Evolutionary conservation across 2,113 vertebrate species (phyloP).

Genomic region (Macquaria australasica): DNA sequence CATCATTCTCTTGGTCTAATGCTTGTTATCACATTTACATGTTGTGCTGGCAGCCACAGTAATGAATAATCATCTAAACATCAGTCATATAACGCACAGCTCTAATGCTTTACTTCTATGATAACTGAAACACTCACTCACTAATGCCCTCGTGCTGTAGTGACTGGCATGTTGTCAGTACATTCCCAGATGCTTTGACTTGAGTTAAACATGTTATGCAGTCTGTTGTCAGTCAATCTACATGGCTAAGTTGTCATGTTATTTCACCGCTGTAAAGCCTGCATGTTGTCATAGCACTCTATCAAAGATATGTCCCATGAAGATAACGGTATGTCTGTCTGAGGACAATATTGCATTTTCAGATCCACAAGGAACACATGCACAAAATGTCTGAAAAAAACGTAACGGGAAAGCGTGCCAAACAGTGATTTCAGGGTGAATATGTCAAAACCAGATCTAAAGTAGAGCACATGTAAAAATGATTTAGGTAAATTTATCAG

Average conservation of each 20-base stretch:
- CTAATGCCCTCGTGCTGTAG: slow-evolving; percentile 21
- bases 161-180: slow-evolving; percentile 41
- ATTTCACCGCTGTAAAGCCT: slow-evolving; percentile 16
- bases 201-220: slow-evolving; percentile 47
- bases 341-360: slow-evolving; percentile 32
- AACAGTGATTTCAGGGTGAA: slow-evolving; percentile 17
- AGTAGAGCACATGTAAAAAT: neutral
- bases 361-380: slow-evolving; percentile 28
- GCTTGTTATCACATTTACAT: neutral
- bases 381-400: slow-evolving; percentile 14
- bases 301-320: slow-evolving; percentile 55
- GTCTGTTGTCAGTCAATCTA: slow-evolving; percentile 52
- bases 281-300: slow-evolving; percentile 36
- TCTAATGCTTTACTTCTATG: slow-evolving; percentile 6
- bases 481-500: neutral
- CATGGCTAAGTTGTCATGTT: slow-evolving; percentile 23
- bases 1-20: neutral
- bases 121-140: slow-evolving; percentile 26
- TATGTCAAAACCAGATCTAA: slow-evolving; percentile 26
- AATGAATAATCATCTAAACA: neutral
- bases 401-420: neutral
- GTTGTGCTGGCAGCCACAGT: neutral
- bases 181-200: slow-evolving; percentile 56
- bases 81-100: slow-evolving; percentile 1
- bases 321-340: slow-evolving; percentile 51